These are phyloP conservation scores for Dichetophora obliterata DNA, from an alignment of 2,888 invertebrate genomes.

Conservation along the genomic window DNA sequence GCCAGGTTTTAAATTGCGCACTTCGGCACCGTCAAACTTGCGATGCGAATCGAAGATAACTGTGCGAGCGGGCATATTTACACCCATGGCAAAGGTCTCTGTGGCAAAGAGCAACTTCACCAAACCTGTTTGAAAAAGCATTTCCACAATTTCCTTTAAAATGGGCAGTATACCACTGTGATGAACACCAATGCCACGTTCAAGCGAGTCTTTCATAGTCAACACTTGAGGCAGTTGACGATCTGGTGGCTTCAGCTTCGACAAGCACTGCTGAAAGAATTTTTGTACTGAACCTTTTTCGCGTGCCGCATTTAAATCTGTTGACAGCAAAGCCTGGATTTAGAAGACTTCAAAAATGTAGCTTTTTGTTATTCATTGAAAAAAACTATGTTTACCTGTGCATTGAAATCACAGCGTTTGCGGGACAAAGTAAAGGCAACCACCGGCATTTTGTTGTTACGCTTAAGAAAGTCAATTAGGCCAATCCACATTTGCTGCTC, in stretches of 20 bases:
- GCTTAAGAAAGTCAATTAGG: conserved; percentile 85
- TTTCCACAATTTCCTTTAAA: conserved; percentile 98
- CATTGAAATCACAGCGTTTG: conserved; percentile 74
- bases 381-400: conserved; percentile 54
- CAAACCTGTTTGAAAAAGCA: conserved; percentile 92
- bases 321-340: conserved; percentile 73
- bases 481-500: conserved; percentile 88
- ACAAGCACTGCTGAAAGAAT: conserved; percentile 89
- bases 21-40: conserved; percentile 90
- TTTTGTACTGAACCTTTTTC: conserved; percentile 88
- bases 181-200: conserved; percentile 95
- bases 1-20: conserved; percentile 85
- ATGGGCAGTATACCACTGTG: conserved; percentile 98
- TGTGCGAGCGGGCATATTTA: conserved; percentile 99
- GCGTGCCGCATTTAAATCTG: conserved; percentile 85
- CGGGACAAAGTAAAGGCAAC: conserved; percentile 93
- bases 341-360: too few species aligned
- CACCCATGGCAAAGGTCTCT: conserved; percentile 99
- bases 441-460: conserved; percentile 88
- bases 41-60: conserved; percentile 94
- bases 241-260: conserved; percentile 87
- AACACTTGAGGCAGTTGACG: conserved; percentile 88
- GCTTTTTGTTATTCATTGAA: not conserved
- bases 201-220: conserved; percentile 77
- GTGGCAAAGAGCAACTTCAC: conserved; percentile 96